Evolutionary conservation across 2,113 vertebrate genomes (phyloP), one percentile per base, ranked within the genome.

Genomic region (Gobius niger): DNA sequence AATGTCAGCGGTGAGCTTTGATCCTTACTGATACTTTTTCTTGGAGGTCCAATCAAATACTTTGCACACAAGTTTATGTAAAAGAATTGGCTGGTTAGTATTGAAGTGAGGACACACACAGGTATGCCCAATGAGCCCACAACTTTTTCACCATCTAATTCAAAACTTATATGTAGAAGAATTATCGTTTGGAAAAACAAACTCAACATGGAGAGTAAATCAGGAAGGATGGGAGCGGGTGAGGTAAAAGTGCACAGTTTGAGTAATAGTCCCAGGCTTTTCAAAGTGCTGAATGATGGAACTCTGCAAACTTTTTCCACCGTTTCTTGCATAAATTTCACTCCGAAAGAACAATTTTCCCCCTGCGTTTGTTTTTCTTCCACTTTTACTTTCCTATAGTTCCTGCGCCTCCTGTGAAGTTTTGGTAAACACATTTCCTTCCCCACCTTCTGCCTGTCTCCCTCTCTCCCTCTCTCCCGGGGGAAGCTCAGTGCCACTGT

Each of bases 401-500:
- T 65, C 41, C 52, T 18, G 2, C 49, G 44, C 40, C 42, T 49
- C 47, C 72, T 82, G 74, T 64, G 67, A 80, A 76, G 76, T 79
- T 73, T 52, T 9, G 66, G 77, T 72, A 78, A 81, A 76, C 59
- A 77, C 61, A 56, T 63, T 54, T 50, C 67, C 54, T 57, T 52
- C 44, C 60, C 44, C 41, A 40, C 59, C 10, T 8, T 70, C 44
- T 67, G 40, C 57, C 66, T 56, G 46, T 60, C 56, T 53, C 44
- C 73, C 80, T 84, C 73, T 24, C 52, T 53, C 9, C 10, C 51
- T 53, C 52, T 10, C 52, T 52, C n/a, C 65, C 52, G 63, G 76
- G 84, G 81, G 84, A 82, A 74, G 71, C 77, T 83, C 69, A 73
- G 82, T 82, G 84, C 82, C 83, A 83, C 73, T 68, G 76, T 71